Conservation (phyloP, 2,113 vertebrate species). For the Coturnix japonica region DNA sequence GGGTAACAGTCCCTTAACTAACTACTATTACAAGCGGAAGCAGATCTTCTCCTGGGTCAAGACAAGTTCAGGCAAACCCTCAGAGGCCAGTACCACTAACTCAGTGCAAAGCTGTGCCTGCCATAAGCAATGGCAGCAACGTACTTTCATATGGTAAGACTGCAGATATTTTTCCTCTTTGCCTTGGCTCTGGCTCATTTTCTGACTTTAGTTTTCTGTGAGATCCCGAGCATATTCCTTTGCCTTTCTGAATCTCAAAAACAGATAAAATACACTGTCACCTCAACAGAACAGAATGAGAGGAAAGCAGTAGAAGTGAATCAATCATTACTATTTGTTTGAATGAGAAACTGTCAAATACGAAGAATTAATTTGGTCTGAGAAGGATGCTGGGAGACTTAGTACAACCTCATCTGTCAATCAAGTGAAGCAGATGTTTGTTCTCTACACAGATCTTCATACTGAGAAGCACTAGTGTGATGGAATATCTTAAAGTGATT, state of each 20-base stretch:
- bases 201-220: neutral
- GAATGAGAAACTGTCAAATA: neutral
- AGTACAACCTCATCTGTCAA: neutral
- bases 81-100: neutral
- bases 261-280: neutral
- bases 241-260: neutral
- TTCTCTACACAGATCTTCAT: neutral
- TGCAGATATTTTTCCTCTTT: neutral
- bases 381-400: neutral
- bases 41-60: neutral
- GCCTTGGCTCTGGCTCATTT: neutral
- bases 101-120: neutral
- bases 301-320: neutral
- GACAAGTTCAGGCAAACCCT: neutral
- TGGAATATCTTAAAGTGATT: neutral
- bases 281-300: neutral
- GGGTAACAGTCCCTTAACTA: neutral
- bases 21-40: neutral
- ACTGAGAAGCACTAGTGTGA: neutral
- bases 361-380: neutral
- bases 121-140: neutral
- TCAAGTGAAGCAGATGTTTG: neutral
- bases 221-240: neutral
- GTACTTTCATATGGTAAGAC: neutral
- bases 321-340: neutral